phyloP scores from a whole-genome alignment of 2,797 vertebrate species.

The Coregonus ussuriensis region DNA sequence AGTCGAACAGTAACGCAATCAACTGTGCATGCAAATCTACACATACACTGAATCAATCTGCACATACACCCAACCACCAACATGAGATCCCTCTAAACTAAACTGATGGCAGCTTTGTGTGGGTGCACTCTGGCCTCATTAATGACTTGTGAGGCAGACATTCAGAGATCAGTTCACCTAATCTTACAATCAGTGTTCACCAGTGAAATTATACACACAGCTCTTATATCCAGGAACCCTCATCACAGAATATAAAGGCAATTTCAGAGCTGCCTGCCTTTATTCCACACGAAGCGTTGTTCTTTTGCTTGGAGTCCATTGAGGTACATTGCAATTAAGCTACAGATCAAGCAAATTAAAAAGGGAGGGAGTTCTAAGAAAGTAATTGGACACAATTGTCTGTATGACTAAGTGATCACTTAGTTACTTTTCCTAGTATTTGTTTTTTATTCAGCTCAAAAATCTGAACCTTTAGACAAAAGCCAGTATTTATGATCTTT shows the following conservation, averaged over 20 bases:
- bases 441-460: too few species aligned
- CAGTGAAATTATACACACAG: slow-evolving; percentile 32
- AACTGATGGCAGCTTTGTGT: neutral
- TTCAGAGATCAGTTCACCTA: neutral
- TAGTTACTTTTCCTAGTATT: neutral
- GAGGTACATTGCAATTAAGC: neutral
- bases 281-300: neutral
- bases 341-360: slow-evolving; percentile 8
- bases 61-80: neutral
- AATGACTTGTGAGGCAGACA: neutral
- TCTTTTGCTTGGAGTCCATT: neutral
- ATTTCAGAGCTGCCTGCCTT: neutral
- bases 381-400: neutral
- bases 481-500: neutral
- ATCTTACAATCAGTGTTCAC: slow-evolving; percentile 42
- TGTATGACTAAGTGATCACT: neutral
- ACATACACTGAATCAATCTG: neutral
- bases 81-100: neutral
- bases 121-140: neutral
- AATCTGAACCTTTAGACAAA: too few species aligned
- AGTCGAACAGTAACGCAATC: neutral
- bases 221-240: slow-evolving; percentile 14
- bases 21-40: neutral
- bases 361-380: neutral
- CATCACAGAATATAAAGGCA: neutral